Evolutionary conservation across 2,797 vertebrate species (phyloP).

Genomic region (Falco naumanni): DNA sequence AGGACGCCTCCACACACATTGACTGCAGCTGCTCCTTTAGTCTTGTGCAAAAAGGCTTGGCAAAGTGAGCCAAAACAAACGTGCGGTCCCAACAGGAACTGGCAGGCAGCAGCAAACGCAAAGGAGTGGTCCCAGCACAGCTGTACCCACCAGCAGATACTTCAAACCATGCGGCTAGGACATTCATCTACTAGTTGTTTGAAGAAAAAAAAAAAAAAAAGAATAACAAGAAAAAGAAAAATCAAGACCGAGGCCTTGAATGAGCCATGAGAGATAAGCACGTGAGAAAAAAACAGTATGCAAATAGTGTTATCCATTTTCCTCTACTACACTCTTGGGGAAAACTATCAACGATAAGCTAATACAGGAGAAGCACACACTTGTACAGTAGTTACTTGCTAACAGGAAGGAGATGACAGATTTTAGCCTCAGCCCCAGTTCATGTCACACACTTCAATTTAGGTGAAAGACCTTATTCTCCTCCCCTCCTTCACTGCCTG

Average conservation of each 20-base stretch:
- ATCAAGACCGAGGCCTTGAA: neutral
- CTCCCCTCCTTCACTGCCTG: neutral
- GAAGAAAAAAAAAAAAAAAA: neutral
- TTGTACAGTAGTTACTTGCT: neutral
- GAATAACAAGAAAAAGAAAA: neutral
- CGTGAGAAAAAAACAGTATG: fast-evolving
- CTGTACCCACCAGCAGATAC: neutral
- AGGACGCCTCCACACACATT: neutral
- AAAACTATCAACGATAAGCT: neutral
- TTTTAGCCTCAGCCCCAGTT: neutral
- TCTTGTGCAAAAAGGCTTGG: fast-evolving
- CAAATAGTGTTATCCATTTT: neutral
- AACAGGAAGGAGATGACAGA: neutral
- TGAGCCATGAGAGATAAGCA: neutral
- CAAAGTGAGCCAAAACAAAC: neutral
- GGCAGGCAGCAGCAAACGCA: neutral
- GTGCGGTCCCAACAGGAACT: neutral
- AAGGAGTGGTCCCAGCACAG: neutral
- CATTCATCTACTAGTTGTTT: neutral
- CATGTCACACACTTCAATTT: neutral
- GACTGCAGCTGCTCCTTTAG: neutral
- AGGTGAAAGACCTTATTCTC: neutral
- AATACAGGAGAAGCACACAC: neutral
- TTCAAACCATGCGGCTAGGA: neutral
- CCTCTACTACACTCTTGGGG: neutral